Evolutionary conservation across 2,888 invertebrate genomes (phyloP).

Genomic region (Polylopha cassiicola): DNA sequence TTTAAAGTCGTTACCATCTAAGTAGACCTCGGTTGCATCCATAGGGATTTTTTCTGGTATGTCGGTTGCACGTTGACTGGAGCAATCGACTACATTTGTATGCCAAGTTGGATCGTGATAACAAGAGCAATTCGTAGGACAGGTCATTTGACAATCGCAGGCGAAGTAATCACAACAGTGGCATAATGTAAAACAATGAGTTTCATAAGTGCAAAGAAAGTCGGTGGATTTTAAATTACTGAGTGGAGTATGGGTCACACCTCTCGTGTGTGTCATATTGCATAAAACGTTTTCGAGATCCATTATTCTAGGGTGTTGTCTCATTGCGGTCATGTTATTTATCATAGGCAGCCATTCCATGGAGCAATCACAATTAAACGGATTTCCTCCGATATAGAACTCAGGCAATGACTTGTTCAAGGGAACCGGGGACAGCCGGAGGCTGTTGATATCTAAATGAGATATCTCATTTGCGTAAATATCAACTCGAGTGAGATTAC

Average conservation of each 20-base stretch:
- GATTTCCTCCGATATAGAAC: constrained; percentile 95
- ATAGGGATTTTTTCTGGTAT: constrained; percentile 93
- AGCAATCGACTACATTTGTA: constrained; percentile 94
- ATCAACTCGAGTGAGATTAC: constrained; percentile 89
- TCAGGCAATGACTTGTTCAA: constrained; percentile 87
- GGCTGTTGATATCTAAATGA: constrained; percentile 88
- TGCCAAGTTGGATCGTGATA: constrained; percentile 96
- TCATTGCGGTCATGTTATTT: constrained; percentile 88
- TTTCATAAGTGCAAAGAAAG: constrained; percentile 93
- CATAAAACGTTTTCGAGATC: constrained; percentile 93
- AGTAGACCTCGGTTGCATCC: constrained; percentile 94
- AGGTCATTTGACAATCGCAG: constrained; percentile 98
- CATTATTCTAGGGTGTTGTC: constrained; percentile 92
- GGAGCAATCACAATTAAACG: constrained; percentile 95
- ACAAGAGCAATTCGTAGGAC: constrained; percentile 94
- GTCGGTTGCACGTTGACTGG: constrained; percentile 84
- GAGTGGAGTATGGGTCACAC: constrained; percentile 85
- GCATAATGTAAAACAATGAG: constrained; percentile 94
- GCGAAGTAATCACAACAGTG: constrained; percentile 97
- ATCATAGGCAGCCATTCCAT: constrained; percentile 97
- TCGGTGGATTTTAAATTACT: constrained; percentile 86
- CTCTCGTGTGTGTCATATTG: constrained; percentile 89
- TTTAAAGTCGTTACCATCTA: constrained; percentile 93
- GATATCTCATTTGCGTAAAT: constrained; percentile 93
- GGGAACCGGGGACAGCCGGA: constrained; percentile 86